Evolutionary conservation across 2,113 vertebrate genomes (phyloP), one percentile per base, ranked within the genome.

Genomic region (Calidris pugnax): DNA sequence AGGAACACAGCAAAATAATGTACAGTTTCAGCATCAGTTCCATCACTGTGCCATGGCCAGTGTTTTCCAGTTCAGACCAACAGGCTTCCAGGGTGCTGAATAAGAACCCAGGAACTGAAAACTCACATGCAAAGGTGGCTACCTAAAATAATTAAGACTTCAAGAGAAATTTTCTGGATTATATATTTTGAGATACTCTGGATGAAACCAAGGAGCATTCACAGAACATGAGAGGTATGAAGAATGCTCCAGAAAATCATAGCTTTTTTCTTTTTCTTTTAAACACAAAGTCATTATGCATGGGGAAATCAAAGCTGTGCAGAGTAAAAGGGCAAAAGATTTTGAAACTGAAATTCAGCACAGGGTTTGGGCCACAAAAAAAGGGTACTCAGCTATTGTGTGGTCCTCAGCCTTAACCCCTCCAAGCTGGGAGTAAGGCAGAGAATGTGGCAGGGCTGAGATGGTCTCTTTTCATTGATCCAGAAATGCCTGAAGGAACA

Each of bases 1-100:
- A 73, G 32, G 16, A 69, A 51, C 1, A 1, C 19, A 30, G 24
- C 4, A 64, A 66, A 83, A 33, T 28, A 20, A 47, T 7, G 14
- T 22, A n/a, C 14, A 26, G 3, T 66, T 71, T 93, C 30, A 62
- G 33, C 12, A 66, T 35, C 12, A 37, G 4, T 80, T 90, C 12
- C 35, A 57, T 26, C 20, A 35, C 4, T 1, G 0, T 39, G 15
- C 28, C 2, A 1, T 6, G 17, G 35, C 5, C 14, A 47, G 7
- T 12, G 6, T 60, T 78, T 71, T 55, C 21, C 22, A 55, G 32
- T 41, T 77, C 53, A 79, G 35, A 33, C 14, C 73, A 84, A 84
- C 22, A 60, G 6, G 23, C 5, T 85, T 60, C 33, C 45, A 41
- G 8, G 7, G 9, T 24, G 14, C 24, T 60, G 14, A 73, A 10